phyloP scores from a whole-genome alignment of 2,113 vertebrate species.

The Chloropsis cyanopogon region DNA sequence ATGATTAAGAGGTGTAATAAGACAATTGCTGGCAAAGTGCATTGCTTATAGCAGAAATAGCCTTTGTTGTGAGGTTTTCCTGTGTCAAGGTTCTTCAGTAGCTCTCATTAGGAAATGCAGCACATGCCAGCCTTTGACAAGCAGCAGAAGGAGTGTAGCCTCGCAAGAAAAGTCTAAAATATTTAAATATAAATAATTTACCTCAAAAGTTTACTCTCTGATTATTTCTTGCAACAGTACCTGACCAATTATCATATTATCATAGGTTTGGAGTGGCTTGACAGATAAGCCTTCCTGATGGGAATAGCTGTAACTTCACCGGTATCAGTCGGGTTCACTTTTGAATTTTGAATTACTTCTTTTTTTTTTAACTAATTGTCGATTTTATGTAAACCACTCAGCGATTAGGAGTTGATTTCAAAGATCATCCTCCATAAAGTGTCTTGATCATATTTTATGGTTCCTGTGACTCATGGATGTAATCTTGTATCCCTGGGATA shows the following conservation, averaged over 20 bases:
- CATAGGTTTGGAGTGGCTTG: background rate
- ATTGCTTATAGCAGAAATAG: background rate
- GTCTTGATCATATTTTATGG: slow-evolving; percentile 54
- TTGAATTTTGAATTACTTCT: background rate
- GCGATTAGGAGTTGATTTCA: slow-evolving; percentile 52
- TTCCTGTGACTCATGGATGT: background rate
- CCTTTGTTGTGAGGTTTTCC: slow-evolving; percentile 28
- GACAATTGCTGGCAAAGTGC: background rate
- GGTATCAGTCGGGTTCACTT: background rate
- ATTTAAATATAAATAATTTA: slow-evolving; percentile 5
- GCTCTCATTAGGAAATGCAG: background rate
- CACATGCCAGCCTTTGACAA: background rate
- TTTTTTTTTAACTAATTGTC: background rate
- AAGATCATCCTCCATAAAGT: slow-evolving; percentile 48
- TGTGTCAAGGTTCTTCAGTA: background rate
- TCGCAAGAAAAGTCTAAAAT: background rate
- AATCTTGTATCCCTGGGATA: slow-evolving; percentile 47
- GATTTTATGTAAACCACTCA: background rate
- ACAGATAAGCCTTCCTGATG: background rate
- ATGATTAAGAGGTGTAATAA: slow-evolving; percentile 16
- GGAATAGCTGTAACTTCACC: background rate
- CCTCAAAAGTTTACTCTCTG: background rate
- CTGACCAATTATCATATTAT: slow-evolving; percentile 13
- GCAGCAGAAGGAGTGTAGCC: background rate
- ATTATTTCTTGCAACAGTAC: background rate